These are phyloP conservation scores for Sycon ciliatum DNA, from an alignment of 37 sponge, comb jelly and placozoan genomes.

Conservation along the genomic window DNA sequence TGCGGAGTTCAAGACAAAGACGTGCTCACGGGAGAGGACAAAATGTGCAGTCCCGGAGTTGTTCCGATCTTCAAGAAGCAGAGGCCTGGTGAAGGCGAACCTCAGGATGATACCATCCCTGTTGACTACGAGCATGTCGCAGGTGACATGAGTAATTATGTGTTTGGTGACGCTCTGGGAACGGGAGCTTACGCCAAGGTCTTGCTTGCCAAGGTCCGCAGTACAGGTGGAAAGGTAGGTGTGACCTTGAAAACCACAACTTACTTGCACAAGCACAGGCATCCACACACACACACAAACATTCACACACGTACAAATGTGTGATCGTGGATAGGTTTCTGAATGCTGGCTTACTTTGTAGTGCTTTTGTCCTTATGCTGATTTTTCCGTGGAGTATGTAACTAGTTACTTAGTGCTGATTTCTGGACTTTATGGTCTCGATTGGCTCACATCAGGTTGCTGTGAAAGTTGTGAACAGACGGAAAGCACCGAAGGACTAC, in stretches of 20 bases:
- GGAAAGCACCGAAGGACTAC: conserved; percentile 72
- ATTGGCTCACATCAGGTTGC: too few species aligned
- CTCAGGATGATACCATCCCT: too few species aligned
- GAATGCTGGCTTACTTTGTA: background rate
- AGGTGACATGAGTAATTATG: conserved; percentile 29
- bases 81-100: too few species aligned
- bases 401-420: too few species aligned
- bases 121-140: too few species aligned
- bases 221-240: conserved; percentile 43
- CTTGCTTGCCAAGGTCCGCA: conserved; percentile 50
- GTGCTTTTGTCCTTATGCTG: background rate
- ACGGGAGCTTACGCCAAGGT: conserved; percentile 93
- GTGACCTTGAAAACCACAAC: background rate
- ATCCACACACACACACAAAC: background rate
- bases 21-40: too few species aligned
- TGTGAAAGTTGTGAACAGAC: conserved; percentile 73
- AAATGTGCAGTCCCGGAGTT: too few species aligned
- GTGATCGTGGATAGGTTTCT: background rate
- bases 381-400: too few species aligned
- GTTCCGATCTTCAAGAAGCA: too few species aligned
- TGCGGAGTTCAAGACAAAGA: too few species aligned
- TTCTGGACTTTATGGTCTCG: too few species aligned
- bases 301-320: background rate
- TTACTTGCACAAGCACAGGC: background rate
- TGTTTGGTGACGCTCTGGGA: conserved; percentile 60